Percentiles rank a stretch among this genome's conserved stretches.
phyloP scores from a whole-genome alignment of 1,140 invertebrate species.

The Ephestia elutella region DNA sequence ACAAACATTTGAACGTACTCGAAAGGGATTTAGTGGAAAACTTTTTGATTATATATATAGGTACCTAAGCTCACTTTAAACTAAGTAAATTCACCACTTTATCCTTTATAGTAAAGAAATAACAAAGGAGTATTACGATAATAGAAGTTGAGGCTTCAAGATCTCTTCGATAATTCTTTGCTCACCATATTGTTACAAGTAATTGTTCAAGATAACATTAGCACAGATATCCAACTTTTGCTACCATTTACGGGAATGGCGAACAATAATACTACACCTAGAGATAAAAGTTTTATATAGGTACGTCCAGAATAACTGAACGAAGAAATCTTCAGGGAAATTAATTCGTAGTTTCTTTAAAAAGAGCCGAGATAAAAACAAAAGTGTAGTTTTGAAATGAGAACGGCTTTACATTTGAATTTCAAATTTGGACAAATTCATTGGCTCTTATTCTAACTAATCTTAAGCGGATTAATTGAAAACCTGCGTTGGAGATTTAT shows the following conservation, averaged over 20 bases:
- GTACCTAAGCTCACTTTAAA: too few species aligned
- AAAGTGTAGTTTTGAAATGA: conserved; percentile 6
- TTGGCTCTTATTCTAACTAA: conserved; percentile 4
- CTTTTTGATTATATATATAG: too few species aligned
- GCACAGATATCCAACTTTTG: not conserved
- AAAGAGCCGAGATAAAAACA: conserved; percentile 16
- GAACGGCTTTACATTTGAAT: conserved; percentile 10
- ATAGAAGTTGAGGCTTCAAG: not conserved
- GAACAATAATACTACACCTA: conserved; percentile 4
- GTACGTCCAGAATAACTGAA: conserved; percentile 18
- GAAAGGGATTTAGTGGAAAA: too few species aligned
- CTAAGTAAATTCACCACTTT: too few species aligned
- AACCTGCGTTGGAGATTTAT: conserved; percentile 2
- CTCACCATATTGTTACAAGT: not conserved
- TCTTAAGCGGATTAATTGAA: conserved; percentile 9
- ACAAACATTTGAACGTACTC: too few species aligned
- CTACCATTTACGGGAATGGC: not conserved
- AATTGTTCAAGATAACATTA: conserved; percentile 1
- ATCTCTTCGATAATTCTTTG: not conserved
- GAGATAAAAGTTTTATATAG: conserved; percentile 15
- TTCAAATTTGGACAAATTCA: not conserved
- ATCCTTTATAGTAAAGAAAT: not conserved
- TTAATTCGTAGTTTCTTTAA: conserved; percentile 19
- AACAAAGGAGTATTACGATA: not conserved
- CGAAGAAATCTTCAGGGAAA: conserved; percentile 23